Evolutionary conservation across 1,140 invertebrate genomes (phyloP).

Genomic region (Phortica variegata): DNA sequence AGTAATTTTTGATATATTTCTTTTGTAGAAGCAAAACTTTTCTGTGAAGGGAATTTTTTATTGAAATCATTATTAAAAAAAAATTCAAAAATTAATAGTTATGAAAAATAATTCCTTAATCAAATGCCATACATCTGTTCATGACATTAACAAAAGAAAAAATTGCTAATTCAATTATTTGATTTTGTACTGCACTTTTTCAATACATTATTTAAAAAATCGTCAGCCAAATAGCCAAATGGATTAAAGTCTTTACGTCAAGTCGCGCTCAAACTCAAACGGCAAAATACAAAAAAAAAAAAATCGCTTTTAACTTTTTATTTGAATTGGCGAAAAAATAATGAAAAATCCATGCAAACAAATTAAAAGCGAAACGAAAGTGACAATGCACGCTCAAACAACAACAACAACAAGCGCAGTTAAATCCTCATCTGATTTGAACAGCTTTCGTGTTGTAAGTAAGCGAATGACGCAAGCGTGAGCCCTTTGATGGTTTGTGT

Average conservation of each 20-base stretch:
- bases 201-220: constrained; percentile 22
- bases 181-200: constrained; percentile 13
- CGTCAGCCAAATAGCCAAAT: constrained; percentile 26
- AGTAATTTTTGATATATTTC: no score
- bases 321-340: background rate
- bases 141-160: no score
- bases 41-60: constrained; percentile 26
- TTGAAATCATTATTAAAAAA: constrained; percentile 2
- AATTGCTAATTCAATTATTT: no score
- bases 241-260: constrained; percentile 34
- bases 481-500: background rate
- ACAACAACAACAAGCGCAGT: constrained; percentile 13
- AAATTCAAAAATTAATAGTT: background rate
- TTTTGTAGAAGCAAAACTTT: constrained; percentile 30
- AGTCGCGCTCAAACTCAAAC: constrained; percentile 22
- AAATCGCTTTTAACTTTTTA: no score
- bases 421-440: background rate
- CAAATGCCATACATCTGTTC: background rate
- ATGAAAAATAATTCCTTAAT: background rate
- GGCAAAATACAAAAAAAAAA: constrained; percentile 24
- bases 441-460: no score
- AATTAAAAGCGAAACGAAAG: background rate
- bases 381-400: constrained; percentile 18
- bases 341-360: no score
- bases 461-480: no score